Conservation (phyloP, 2,888 invertebrate genomes). For the Trichogramma evanescens region DNA sequence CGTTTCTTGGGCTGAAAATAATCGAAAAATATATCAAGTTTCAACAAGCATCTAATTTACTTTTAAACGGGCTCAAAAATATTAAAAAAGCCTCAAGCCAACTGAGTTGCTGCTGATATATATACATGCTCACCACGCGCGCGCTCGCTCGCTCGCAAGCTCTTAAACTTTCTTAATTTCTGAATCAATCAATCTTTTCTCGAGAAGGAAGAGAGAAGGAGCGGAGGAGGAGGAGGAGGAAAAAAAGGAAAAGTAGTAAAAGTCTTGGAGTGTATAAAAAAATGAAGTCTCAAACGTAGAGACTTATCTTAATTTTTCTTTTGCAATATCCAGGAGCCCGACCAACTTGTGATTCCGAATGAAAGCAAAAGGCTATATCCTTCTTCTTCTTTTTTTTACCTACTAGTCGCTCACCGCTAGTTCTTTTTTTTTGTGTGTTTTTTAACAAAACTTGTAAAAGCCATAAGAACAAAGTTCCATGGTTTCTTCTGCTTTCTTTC, state of each 20-base stretch:
- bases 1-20: too few species aligned
- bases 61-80: background rate
- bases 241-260: background rate
- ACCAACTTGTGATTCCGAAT: conserved; percentile 9
- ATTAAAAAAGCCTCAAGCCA: background rate
- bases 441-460: conserved; percentile 17
- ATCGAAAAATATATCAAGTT: background rate
- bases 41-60: background rate
- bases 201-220: background rate
- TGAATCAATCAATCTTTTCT: conserved; percentile 18
- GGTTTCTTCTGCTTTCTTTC: conserved; percentile 16
- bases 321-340: background rate
- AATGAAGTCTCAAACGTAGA: conserved; percentile 10
- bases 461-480: conserved; percentile 23
- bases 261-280: background rate
- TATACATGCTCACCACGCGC: too few species aligned
- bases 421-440: conserved; percentile 1
- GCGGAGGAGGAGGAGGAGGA: too few species aligned
- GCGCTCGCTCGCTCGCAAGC: background rate
- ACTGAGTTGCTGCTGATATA: background rate
- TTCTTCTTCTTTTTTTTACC: background rate
- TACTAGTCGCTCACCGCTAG: background rate
- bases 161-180: conserved; percentile 17
- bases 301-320: conserved; percentile 12
- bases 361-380: conserved; percentile 5